A percentile compares a stretch with the other conserved stretches of the same genome.
Conservation (phyloP, 1,140 invertebrate genomes). For the Pseudomyrmex concolor region DNA sequence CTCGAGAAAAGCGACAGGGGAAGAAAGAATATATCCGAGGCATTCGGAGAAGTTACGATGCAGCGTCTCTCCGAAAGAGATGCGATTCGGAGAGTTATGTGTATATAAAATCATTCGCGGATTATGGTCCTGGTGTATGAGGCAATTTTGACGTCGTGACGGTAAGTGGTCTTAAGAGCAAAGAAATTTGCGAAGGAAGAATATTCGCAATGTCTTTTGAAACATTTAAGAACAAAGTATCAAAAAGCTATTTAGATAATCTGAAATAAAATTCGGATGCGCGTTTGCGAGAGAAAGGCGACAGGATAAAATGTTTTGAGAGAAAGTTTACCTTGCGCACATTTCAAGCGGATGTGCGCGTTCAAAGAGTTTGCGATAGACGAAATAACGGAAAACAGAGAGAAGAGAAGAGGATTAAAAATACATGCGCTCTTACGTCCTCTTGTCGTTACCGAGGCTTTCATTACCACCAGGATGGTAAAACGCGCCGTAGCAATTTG, state of each 20-base stretch:
- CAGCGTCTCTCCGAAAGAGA: neutral
- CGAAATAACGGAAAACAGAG: neutral
- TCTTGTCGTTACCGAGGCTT: neutral
- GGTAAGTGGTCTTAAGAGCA: neutral
- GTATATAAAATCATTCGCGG: neutral
- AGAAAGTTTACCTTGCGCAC: neutral
- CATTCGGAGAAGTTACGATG: neutral
- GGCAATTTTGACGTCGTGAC: neutral
- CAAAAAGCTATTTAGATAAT: too few relatives aligned
- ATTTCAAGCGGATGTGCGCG: neutral
- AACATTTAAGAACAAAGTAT: neutral
- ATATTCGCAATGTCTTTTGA: too few relatives aligned
- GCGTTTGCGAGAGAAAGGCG: neutral
- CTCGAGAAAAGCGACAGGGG: neutral
- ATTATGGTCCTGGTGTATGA: neutral
- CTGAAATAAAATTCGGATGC: neutral
- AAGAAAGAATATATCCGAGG: slow-evolving; percentile 1
- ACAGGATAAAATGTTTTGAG: too few relatives aligned
- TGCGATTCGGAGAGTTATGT: neutral
- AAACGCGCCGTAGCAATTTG: too few relatives aligned
- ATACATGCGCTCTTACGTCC: neutral
- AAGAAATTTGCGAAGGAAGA: neutral
- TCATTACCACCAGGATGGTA: too few relatives aligned
- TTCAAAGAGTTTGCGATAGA: neutral
- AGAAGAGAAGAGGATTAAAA: neutral